These are phyloP conservation scores for Atta colombica DNA, from an alignment of 1,140 invertebrate species.

Conservation along the genomic window DNA sequence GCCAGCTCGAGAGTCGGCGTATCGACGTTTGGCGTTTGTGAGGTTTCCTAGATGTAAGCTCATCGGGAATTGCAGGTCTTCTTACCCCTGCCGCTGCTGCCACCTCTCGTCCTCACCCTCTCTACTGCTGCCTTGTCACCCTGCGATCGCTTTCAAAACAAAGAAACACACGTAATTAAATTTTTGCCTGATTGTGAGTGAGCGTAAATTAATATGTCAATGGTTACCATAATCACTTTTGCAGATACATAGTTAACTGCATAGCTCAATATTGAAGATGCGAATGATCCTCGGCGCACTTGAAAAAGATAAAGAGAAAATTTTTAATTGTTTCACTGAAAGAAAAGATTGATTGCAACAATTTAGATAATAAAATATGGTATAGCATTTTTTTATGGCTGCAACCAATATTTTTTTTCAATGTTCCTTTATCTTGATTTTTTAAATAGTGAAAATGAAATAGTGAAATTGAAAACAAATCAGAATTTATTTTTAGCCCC, in stretches of 20 bases:
- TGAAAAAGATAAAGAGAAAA: background rate
- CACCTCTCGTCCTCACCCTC: conserved; percentile 65
- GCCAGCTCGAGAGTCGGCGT: conserved; percentile 75
- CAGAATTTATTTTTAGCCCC: background rate
- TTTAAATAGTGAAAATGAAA: background rate
- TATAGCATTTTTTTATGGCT: too few species aligned
- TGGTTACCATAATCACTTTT: background rate
- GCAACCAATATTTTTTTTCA: too few species aligned
- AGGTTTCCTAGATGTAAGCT: conserved; percentile 87
- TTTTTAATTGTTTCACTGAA: background rate
- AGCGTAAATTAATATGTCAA: conserved; percentile 72
- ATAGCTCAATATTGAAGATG: background rate
- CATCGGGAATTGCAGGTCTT: conserved; percentile 86
- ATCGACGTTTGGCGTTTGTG: conserved; percentile 86
- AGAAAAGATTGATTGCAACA: too few species aligned
- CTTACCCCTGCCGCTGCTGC: conserved; percentile 82
- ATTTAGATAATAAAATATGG: too few species aligned
- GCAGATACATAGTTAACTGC: background rate
- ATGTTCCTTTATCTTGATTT: background rate
- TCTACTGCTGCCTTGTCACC: conserved; percentile 67
- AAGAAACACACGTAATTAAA: conserved; percentile 85
- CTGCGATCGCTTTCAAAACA: conserved; percentile 82
- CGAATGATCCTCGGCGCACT: background rate
- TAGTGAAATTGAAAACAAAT: background rate
- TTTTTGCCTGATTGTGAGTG: conserved; percentile 71